Evolutionary conservation across 2,797 vertebrate genomes (phyloP).

Genomic region (Cossypha heuglini): DNA sequence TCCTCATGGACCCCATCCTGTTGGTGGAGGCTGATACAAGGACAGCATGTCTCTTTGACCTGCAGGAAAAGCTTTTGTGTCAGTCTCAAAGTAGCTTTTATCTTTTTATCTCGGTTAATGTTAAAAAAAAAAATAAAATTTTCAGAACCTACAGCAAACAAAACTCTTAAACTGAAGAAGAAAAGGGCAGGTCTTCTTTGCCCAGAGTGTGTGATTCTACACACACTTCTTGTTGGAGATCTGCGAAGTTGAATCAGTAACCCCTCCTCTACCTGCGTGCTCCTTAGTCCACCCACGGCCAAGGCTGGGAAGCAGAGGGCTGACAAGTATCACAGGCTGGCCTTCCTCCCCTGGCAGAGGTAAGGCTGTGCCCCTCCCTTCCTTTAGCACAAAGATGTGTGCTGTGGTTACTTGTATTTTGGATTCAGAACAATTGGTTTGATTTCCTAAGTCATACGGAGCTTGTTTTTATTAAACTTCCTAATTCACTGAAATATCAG

Average conservation of each 20-base stretch:
- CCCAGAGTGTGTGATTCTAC: background rate
- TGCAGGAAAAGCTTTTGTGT: background rate
- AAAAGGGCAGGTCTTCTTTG: background rate
- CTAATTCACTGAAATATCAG: background rate
- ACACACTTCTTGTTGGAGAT: background rate
- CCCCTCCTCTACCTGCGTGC: fast-evolving
- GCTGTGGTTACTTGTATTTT: background rate
- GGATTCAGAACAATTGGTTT: background rate
- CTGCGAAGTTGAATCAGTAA: background rate
- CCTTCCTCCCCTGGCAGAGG: background rate
- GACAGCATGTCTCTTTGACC: background rate
- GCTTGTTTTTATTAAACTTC: background rate
- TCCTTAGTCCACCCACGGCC: background rate
- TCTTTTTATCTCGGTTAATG: background rate
- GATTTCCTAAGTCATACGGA: background rate
- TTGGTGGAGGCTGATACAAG: background rate
- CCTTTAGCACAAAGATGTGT: background rate
- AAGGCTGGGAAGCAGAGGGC: background rate
- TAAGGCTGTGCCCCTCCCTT: background rate
- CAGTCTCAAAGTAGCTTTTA: background rate
- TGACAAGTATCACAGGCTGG: background rate
- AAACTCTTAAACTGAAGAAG: background rate
- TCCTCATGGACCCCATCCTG: background rate
- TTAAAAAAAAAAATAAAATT: background rate
- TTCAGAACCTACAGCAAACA: background rate